Evolutionary conservation across 2,797 vertebrate genomes (phyloP), one percentile per base, ranked within the genome.

Genomic region (Chrysocyon brachyurus): DNA sequence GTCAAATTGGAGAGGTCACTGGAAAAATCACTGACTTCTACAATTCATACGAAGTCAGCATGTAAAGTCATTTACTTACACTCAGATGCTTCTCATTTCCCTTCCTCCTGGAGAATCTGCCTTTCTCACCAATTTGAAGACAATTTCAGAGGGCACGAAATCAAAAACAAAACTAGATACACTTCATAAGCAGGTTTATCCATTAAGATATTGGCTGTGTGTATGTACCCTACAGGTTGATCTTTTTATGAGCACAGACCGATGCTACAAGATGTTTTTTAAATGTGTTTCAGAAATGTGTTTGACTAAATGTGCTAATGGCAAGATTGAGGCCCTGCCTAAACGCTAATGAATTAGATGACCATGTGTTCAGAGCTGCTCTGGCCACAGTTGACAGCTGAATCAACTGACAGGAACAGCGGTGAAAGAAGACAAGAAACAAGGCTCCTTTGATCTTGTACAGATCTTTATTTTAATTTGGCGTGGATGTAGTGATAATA

Each of bases 351-450:
- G 94, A 77, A 97, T 98, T 98, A 97, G 97, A 97, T 96, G 97
- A 96, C 97, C 97, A 85, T 96, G 97, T 98, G 97, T 95, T 98
- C 98, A 96, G 93, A 97, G 93, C 96, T 98, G 85, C 97, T 96
- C 97, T 89, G 93, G 98, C 95, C 90, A 64, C 97, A 95, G 97
- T 72, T 97, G 94, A 98, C 98, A 98, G 98, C 98, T 97, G 98
- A 97, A 85, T 98, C 96, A 97, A 95, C 82, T 84, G 97, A 97
- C 97, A 90, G 85, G 94, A 97, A 96, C 96, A 94, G 95, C 94
- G 97, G 95, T 66, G 94, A 87, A 96, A 93, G 96, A 26, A 52
- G 61, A 95, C 89, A 86, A 97, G 90, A 97, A 95, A 95, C 93
- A 91, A 98, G 98, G 56, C 63, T 40, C 19, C 81, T 96, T 97